Conservation (phyloP, 2,797 vertebrate genomes). For the Cuculus canorus region DNA sequence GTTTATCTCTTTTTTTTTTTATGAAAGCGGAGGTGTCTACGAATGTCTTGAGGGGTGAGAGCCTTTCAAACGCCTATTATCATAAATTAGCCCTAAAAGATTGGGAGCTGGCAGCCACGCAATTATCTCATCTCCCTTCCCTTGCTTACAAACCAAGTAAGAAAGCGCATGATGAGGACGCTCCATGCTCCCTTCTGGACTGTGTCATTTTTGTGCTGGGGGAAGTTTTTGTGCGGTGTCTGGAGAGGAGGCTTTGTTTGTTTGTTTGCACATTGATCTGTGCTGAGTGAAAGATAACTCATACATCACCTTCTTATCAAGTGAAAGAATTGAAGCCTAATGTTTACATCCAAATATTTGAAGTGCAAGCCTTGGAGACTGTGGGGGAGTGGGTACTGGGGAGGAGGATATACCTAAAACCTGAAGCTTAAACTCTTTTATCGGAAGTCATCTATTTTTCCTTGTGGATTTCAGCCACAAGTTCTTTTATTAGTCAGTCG, state of each 20-base stretch:
- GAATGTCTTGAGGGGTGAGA: conserved; percentile 10
- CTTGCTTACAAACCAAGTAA: not conserved
- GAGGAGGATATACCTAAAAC: not conserved
- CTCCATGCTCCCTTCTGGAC: not conserved
- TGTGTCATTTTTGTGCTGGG: not conserved
- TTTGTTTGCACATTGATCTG: not conserved
- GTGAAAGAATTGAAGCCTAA: not conserved
- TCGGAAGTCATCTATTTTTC: not conserved
- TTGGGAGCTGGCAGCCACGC: not conserved
- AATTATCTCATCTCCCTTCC: not conserved
- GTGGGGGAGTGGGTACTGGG: rapidly evolving
- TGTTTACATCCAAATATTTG: not conserved
- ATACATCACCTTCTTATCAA: not conserved
- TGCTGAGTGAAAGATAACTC: not conserved
- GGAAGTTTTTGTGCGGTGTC: not conserved
- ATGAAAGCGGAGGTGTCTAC: not conserved
- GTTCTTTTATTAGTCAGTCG: not conserved
- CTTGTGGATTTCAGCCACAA: not conserved
- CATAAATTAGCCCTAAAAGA: conserved; percentile 34
- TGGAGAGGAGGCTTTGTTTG: not conserved
- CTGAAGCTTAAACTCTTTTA: not conserved
- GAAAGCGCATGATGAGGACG: not conserved
- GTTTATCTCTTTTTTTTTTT: not conserved
- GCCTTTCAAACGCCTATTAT: conserved; percentile 20
- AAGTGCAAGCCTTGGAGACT: not conserved